These are phyloP conservation scores for Deroptyus accipitrinus DNA, from an alignment of 2,113 vertebrate species.

Conservation along the genomic window DNA sequence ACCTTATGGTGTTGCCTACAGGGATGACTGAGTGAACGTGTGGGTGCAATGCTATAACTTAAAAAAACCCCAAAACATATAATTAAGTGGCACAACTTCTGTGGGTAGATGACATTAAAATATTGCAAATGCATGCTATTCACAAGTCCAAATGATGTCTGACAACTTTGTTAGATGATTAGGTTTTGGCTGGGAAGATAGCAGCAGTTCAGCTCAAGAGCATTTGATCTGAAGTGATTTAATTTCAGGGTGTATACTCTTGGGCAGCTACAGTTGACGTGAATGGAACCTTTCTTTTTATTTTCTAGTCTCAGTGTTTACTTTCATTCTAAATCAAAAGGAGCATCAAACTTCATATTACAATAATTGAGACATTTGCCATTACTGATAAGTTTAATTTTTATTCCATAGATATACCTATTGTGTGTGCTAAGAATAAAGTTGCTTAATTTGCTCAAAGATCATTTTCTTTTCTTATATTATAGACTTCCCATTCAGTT, in stretches of 20 bases:
- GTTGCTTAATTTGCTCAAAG: background rate
- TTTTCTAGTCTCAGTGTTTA: background rate
- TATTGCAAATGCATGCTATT: rapidly evolving
- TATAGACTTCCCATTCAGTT: background rate
- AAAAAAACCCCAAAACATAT: background rate
- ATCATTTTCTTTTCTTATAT: background rate
- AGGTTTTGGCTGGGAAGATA: background rate
- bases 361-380: background rate
- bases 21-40: background rate
- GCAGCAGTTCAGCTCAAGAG: background rate
- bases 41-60: background rate
- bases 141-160: rapidly evolving
- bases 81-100: background rate
- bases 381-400: background rate
- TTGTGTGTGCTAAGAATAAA: background rate
- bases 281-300: background rate
- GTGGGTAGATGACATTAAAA: background rate
- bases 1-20: background rate
- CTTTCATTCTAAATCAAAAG: background rate
- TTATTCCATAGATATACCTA: background rate
- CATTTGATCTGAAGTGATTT: background rate
- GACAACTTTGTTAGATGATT: background rate
- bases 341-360: background rate
- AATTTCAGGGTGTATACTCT: background rate
- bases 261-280: background rate